Evolutionary conservation across 2,113 vertebrate genomes (phyloP), one percentile per base, ranked within the genome.

Genomic region (Channa maculata): DNA sequence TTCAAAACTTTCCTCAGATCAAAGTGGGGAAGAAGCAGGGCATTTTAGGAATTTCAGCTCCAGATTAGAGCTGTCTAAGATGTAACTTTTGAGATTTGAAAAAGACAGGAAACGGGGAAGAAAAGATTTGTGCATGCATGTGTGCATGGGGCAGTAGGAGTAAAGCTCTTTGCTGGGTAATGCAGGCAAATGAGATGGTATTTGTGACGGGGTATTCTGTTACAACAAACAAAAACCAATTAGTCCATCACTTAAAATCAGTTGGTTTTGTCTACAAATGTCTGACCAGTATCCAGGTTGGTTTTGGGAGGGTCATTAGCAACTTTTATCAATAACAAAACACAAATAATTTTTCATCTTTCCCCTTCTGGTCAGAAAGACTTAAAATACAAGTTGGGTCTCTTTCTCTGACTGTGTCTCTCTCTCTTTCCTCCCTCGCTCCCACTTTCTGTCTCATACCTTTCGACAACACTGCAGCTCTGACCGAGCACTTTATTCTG

Each of bases 1-100:
- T 91, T 90, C 86, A 90, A 94, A 96, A 95, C 90, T 94, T 95
- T 93, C 87, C 75, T 69, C 70, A 92, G 94, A 96, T 96, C 94
- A 96, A 95, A 95, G 95, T 58, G 0, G 69, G 63, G 75, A 91
- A 90, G 69, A 93, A 84, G 87, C 55, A 72, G 85, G 91, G 49
- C 89, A 91, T 95, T 96, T 94, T 92, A 90, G 94, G 91, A 92
- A 93, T 92, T 87, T 94, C 90, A 91, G 89, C 86, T 88, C 84
- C 79, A 82, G 88, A 94, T 89, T 91, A 88, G 91, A 87, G 80
- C 88, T 83, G 82, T 87, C 89, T 89, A 86, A 87, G 75, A 90
- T 88, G 24, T 24, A 24, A 24, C 24, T 24, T 24, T 24, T 89
- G 86, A 87, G 75, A 90, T 88, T 83, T 71, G 46, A 90, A 55